These are phyloP conservation scores for Oryctes rhinoceros DNA, from an alignment of 1,140 invertebrate genomes.

Conservation along the genomic window DNA sequence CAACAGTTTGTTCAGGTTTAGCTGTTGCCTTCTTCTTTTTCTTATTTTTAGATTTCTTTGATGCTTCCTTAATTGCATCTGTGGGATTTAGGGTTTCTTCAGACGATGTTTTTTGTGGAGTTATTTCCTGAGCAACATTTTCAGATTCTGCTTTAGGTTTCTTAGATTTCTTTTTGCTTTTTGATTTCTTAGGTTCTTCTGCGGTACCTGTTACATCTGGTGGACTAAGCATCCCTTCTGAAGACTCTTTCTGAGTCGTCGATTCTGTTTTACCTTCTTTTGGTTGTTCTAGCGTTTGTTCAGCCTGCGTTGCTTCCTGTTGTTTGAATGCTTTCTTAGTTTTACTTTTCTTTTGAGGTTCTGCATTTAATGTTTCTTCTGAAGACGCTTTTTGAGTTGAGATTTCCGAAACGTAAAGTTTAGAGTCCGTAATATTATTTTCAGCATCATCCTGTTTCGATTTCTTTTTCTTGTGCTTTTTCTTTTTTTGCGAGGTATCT, in stretches of 20 bases:
- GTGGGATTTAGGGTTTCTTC: neutral
- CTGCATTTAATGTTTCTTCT: conserved; percentile 30
- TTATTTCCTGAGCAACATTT: neutral
- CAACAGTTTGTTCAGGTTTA: neutral
- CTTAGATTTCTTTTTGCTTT: conserved; percentile 42
- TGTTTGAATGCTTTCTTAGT: conserved; percentile 37
- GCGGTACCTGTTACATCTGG: neutral
- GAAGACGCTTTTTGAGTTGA: conserved; percentile 15
- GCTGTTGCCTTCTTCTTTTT: conserved; percentile 8
- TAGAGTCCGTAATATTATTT: neutral
- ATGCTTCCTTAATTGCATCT: neutral
- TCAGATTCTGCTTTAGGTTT: neutral
- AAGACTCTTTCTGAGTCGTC: neutral
- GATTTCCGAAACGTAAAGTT: conserved; percentile 6
- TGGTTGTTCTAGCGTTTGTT: neutral
- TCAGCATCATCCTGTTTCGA: conserved; percentile 24
- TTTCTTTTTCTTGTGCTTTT: conserved; percentile 40
- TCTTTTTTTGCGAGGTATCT: conserved; percentile 17
- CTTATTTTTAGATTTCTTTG: conserved; percentile 19
- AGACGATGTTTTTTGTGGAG: conserved; percentile 7
- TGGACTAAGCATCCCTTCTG: neutral
- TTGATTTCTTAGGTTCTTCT: conserved; percentile 43
- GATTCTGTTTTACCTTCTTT: neutral
- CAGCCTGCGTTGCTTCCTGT: neutral
- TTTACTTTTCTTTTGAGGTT: conserved; percentile 43